Base-by-base conservation (phyloP, 1,140 invertebrate species). In the Saccostrea glomerata region DNA sequence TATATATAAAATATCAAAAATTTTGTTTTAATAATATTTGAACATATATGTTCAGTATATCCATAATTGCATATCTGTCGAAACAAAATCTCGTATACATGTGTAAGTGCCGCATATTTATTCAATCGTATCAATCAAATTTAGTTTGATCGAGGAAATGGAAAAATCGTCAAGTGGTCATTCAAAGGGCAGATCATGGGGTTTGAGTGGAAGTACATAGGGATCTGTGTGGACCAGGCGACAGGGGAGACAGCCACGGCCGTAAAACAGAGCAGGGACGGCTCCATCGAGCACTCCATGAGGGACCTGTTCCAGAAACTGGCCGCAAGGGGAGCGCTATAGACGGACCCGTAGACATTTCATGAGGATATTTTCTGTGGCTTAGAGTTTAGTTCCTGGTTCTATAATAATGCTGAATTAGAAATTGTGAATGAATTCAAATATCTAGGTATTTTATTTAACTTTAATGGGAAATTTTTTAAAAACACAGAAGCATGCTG, bases 171-270 rank as follows among this genome's bases (percentile, higher is more conserved):
- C 6, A 86, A 20, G 55, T 89, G 88, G 88, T 83, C 88, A 13
- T 89, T 70, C 20, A 66, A 89, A 82, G 85, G 84, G 5, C 70
- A 82, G 40, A 9, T 89, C 2, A 83, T 86, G 55, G 88, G 88
- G 0, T 25, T 89, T 11, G 60, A 89, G 36, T 89, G 88, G 88
- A 89, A 84, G 60, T 89, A 89, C 30, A 86, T 89, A 23, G 87
- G 87, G 11, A 70, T 82, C 13, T 89, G 88, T 70, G 56, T 66
- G 20, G 84, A 89, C 55, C 40, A 54, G n/a, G 25, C 55, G 5
- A 86, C 88, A 2, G 36, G 84, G 2, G 73, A 66, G 20, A 89
- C 88, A 15, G 54, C 84, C 20, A 89, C 84, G 15, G 88, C 85
- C 12, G n/a, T 89, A n/a, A 86, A 58, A 17, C 7, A 60, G n/a